Base-by-base conservation (phyloP, 2,888 invertebrate genomes). In the Rotaria sp. region DNA sequence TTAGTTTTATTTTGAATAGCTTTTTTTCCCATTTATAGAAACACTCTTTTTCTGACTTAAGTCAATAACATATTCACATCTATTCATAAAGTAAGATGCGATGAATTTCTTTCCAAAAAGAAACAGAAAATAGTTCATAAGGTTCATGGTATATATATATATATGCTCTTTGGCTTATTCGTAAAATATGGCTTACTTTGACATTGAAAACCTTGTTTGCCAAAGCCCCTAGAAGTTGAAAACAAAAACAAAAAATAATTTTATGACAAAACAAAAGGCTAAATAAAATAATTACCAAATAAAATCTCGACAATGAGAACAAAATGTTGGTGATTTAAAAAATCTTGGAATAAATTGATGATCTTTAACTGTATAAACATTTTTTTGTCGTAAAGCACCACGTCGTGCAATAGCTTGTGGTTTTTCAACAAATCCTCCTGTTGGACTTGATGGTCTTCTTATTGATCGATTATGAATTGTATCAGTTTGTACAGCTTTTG, bases 231-330 rank as follows among this genome's bases (percentile, higher is more conserved):
- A 94, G 87, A 95, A 95, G 93, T n/a, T n/a, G n/a, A n/a, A n/a
- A n/a, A n/a, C 93, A 93, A 91, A 89, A 88, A 87, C 45, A 85
- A 85, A 87, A 4, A 10, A 38, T 35, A 4, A 15, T 59, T 35
- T 30, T 26, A n/a, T 35, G 3, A 18, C 0, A 26, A 41, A 38
- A 30, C 8, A 41, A 18, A 84, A 10, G 18, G 18, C 13, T 1
- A 50, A 4, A n/a, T n/a, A 48, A 13, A n/a, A 52, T 13, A 15
- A 8, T 50, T 92, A 97, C 99, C 99, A 99, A 92, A 99, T 97
- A 92, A 99, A 99, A 93, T 99, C 99, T 93, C 99, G 99, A 94
- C 99, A 99, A 92, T 99, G 99, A 89, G 97, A 97, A 93, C 99
- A 99, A 93, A 99, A 99, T 86, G 99, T 99, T 84, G 99, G 99